Evolutionary conservation across 2,797 vertebrate species (phyloP).

Genomic region (Sus cebifrons): DNA sequence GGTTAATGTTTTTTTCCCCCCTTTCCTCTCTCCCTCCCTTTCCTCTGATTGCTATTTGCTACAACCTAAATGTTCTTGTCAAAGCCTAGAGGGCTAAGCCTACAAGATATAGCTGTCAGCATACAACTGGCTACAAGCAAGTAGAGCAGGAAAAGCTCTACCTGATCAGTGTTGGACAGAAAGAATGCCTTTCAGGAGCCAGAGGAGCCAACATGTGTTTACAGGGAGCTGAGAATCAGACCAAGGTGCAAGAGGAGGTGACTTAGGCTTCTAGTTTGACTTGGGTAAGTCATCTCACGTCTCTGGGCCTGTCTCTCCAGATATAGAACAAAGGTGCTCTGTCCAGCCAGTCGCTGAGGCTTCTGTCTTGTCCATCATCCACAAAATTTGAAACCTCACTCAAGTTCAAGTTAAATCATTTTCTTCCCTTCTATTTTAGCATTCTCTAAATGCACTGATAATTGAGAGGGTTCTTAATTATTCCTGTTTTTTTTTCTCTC

Average conservation of each 20-base stretch:
- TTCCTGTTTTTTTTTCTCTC: background rate
- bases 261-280: background rate
- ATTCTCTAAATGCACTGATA: background rate
- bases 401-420: background rate
- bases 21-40: background rate
- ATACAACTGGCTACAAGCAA: background rate
- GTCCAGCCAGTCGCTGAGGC: background rate
- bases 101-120: background rate
- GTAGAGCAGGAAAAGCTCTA: background rate
- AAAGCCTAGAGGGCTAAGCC: background rate
- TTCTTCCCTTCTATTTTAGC: background rate
- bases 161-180: background rate
- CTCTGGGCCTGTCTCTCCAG: background rate
- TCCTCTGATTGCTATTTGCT: background rate
- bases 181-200: background rate
- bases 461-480: background rate
- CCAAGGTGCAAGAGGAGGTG: background rate
- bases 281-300: background rate
- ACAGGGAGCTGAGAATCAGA: background rate
- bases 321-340: background rate
- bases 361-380: slow-evolving; percentile 5
- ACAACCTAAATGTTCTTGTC: background rate
- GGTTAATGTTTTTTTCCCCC: background rate
- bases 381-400: slow-evolving; percentile 33
- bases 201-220: background rate